Conservation (phyloP, 2,113 vertebrate species). For the Heliornis fulica region DNA sequence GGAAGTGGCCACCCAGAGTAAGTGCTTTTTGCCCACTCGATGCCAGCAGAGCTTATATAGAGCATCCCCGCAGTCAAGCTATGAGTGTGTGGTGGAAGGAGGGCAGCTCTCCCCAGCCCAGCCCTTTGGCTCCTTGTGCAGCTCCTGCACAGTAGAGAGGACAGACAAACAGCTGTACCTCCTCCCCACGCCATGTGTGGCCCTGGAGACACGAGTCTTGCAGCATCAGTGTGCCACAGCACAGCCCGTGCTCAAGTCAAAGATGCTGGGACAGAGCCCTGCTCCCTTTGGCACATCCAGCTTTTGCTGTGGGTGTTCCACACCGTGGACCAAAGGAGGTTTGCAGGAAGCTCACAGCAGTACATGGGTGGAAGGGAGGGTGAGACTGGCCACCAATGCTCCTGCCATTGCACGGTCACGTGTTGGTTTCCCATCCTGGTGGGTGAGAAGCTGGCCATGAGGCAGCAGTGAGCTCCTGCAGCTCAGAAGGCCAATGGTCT, state of each 20-base stretch:
- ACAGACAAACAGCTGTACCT: background rate
- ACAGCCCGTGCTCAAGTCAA: rapidly evolving
- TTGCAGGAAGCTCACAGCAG: background rate
- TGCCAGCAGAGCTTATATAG: background rate
- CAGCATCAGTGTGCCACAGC: background rate
- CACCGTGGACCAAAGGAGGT: rapidly evolving
- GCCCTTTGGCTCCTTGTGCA: background rate
- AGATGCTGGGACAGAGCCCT: background rate
- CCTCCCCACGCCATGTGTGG: background rate
- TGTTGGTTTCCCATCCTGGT: too few relatives aligned
- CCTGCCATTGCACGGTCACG: rapidly evolving
- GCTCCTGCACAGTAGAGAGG: background rate
- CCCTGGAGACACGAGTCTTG: rapidly evolving
- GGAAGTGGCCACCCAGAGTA: background rate
- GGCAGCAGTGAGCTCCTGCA: too few relatives aligned
- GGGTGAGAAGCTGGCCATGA: too few relatives aligned
- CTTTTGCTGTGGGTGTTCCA: background rate
- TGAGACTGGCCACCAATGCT: rapidly evolving
- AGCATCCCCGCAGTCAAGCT: rapidly evolving
- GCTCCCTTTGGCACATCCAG: background rate
- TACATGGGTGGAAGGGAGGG: background rate
- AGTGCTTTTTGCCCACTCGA: background rate
- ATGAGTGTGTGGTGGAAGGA: rapidly evolving
- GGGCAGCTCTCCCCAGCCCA: background rate
- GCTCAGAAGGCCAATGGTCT: too few relatives aligned